Evolutionary conservation across 2,113 vertebrate genomes (phyloP), one percentile per base, ranked within the genome.

Genomic region (Catharus fuscescens): DNA sequence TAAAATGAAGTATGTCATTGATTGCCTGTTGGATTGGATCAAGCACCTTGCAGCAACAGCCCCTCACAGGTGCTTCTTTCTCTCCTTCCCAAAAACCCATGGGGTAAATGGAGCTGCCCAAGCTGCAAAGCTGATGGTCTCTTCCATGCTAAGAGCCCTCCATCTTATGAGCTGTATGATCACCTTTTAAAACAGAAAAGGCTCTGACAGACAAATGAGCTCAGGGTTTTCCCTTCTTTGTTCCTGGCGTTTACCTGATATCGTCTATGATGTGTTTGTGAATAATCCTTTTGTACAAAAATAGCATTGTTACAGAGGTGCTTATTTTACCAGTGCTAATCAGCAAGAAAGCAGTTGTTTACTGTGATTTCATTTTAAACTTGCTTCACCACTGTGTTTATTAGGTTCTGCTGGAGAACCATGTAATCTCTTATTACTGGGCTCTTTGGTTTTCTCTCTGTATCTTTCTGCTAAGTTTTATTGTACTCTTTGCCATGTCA

Each of bases 261-360:
- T 5, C 38, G 4, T 19, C 28, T 40, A 62, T 48, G 6, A 64
- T 34, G 61, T 71, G 52, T 38, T 74, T 73, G 52, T 80, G 88
- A 90, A 90, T 83, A 96, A 88, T 79, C 60, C 65, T n/a, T 93
- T 88, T 71, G 40, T 56, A 78, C 56, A 80, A 86, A 96, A 95
- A 90, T 64, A 81, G 23, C 44, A 54, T 59, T 14, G 74, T 88
- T 90, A 87, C 64, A 64, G 38, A 80, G 86, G 48, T 29, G 57
- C 25, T 90, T 86, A 34, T 93, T 95, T 96, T 88, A 40, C 44
- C 74, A n/a, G 31, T 28, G 48, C 65, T 70, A 88, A 88, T 60
- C 82, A 67, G 56, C 38, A 71, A 86, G 76, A 84, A 88, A 83
- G 67, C 28, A 71, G 47, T 40, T 94, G 59, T 76, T 95, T 86